phyloP scores from a whole-genome alignment of 1,140 invertebrate species.

The Nylanderia fulva region DNA sequence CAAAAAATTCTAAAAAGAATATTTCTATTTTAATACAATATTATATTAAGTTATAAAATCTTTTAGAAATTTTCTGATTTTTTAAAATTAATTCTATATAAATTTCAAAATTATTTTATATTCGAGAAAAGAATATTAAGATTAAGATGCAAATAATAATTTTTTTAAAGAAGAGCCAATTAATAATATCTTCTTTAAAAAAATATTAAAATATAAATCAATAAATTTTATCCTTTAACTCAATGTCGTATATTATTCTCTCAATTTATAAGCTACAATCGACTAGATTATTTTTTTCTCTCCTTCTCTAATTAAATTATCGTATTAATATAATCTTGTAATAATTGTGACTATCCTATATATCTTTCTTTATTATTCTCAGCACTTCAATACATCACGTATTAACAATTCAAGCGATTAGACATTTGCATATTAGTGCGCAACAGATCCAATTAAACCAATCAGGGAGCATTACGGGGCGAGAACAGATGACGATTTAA shows the following conservation, averaged over 20 bases:
- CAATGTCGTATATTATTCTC: neutral
- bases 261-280: too few relatives aligned
- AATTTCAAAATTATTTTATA: neutral
- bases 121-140: too few relatives aligned
- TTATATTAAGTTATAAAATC: neutral
- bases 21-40: neutral
- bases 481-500: slow-evolving; percentile 81
- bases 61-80: neutral
- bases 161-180: too few relatives aligned
- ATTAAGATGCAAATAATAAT: too few relatives aligned
- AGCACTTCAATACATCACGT: slow-evolving; percentile 17
- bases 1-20: neutral
- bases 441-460: slow-evolving; percentile 78
- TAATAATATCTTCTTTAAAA: too few relatives aligned
- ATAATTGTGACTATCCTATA: slow-evolving; percentile 20
- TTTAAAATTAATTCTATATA: neutral
- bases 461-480: slow-evolving; percentile 76
- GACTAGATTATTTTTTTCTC: neutral
- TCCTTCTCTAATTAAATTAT: slow-evolving; percentile 14
- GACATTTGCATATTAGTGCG: slow-evolving; percentile 49
- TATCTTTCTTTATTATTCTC: slow-evolving; percentile 36
- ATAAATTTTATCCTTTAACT: too few relatives aligned
- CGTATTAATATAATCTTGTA: slow-evolving; percentile 3
- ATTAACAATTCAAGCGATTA: slow-evolving; percentile 22
- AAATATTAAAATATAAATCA: too few relatives aligned